Percentiles rank a stretch among this genome's conserved stretches.
These are phyloP conservation scores for Lypha dubia DNA, from an alignment of 2,888 invertebrate species.

Conservation along the genomic window DNA sequence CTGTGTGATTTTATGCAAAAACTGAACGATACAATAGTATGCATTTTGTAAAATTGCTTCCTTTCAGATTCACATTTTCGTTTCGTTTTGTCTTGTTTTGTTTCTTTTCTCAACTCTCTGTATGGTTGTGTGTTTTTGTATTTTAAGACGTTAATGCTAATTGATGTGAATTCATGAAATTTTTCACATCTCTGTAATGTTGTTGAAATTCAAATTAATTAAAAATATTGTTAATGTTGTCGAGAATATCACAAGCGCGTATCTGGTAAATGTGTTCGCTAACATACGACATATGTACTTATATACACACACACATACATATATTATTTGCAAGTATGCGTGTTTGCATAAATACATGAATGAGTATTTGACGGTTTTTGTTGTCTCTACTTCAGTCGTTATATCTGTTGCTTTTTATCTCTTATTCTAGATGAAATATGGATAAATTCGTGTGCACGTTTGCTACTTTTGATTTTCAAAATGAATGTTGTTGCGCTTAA, in stretches of 20 bases:
- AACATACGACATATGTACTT: too few relatives aligned
- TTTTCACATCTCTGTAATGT: slow-evolving; percentile 70
- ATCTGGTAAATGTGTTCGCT: slow-evolving; percentile 32
- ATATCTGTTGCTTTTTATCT: slow-evolving; percentile 45
- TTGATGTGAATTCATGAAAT: slow-evolving; percentile 73
- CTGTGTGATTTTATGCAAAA: slow-evolving; percentile 9
- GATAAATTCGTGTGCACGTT: slow-evolving; percentile 35
- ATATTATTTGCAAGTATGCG: slow-evolving; percentile 11
- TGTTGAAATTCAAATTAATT: slow-evolving; percentile 74
- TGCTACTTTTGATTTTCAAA: slow-evolving; percentile 63
- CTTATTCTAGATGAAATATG: slow-evolving; percentile 62
- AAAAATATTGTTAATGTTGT: slow-evolving; percentile 71
- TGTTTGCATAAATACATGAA: slow-evolving; percentile 26
- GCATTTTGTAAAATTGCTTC: slow-evolving; percentile 48
- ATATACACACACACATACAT: too few relatives aligned
- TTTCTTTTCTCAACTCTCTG: neutral
- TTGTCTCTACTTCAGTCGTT: neutral
- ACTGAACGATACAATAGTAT: slow-evolving; percentile 10
- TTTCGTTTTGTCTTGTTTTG: too few relatives aligned
- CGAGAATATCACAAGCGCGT: slow-evolving; percentile 59
- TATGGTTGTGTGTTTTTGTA: neutral
- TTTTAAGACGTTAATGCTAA: slow-evolving; percentile 71
- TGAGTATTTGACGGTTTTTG: slow-evolving; percentile 20
- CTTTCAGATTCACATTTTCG: slow-evolving; percentile 15
- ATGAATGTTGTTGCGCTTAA: slow-evolving; percentile 46